Evolutionary conservation across 64 coral and sea anemone genomes (phyloP).

Genomic region (Montipora efflorescens): DNA sequence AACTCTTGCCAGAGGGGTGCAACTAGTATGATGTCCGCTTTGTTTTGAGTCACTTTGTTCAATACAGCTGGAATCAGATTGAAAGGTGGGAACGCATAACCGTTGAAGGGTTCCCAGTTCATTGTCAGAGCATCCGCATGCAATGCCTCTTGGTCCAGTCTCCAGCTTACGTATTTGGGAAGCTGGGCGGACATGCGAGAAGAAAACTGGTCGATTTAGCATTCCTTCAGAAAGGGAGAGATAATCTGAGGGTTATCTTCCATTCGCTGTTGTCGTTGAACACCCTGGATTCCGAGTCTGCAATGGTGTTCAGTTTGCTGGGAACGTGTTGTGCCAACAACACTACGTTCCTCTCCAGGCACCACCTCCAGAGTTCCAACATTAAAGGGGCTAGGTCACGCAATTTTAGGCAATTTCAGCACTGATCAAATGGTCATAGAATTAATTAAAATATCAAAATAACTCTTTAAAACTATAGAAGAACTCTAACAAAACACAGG

Average conservation of each 20-base stretch:
- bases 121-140: conserved; percentile 20
- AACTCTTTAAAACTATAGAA: too few relatives aligned
- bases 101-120: conserved; percentile 25
- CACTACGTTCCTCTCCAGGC: conserved; percentile 17
- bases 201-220: background rate
- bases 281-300: background rate
- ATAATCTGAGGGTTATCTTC: background rate
- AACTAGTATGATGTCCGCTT: too few relatives aligned
- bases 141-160: background rate
- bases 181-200: background rate
- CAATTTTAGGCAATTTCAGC: too few relatives aligned
- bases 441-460: too few relatives aligned
- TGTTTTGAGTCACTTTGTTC: conserved; percentile 1
- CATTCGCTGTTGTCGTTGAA: conserved; percentile 1
- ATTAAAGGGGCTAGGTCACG: too few relatives aligned
- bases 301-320: background rate
- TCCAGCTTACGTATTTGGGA: background rate
- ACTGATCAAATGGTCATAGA: too few relatives aligned
- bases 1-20: background rate
- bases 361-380: conserved; percentile 1
- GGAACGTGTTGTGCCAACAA: conserved; percentile 21
- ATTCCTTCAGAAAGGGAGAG: background rate
- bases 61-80: background rate
- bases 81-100: conserved; percentile 29
- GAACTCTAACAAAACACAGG: too few relatives aligned